These are phyloP conservation scores for Rhamphomyia laevipes DNA, from an alignment of 2,888 invertebrate species.

Conservation along the genomic window DNA sequence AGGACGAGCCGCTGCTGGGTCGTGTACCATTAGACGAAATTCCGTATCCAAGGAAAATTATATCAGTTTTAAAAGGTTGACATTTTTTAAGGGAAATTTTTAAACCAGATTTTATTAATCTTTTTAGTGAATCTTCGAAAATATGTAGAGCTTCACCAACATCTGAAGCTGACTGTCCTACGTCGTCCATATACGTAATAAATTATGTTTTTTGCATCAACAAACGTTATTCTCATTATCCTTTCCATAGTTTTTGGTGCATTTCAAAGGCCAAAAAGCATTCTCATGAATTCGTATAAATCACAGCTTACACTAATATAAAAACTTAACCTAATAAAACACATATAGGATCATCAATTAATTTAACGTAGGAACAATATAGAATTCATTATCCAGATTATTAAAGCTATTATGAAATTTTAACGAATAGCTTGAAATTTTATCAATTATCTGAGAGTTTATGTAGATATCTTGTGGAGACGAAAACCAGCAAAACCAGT, in stretches of 20 bases:
- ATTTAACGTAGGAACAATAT: too few species aligned
- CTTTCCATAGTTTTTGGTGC: background rate
- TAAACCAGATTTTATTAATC: background rate
- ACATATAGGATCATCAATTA: too few species aligned
- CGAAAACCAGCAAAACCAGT: too few species aligned
- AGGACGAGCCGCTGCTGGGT: too few species aligned
- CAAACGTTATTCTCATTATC: background rate
- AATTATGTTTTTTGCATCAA: background rate
- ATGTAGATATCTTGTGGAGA: too few species aligned
- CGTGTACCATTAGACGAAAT: background rate
- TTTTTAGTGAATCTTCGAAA: background rate
- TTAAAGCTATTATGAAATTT: too few species aligned
- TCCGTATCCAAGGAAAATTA: conserved; percentile 4
- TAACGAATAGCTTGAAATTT: too few species aligned
- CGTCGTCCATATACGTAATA: background rate
- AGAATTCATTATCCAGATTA: too few species aligned
- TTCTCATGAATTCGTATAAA: conserved; percentile 3
- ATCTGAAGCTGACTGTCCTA: background rate
- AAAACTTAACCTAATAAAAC: too few species aligned
- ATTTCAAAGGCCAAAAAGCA: background rate
- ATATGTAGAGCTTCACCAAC: background rate
- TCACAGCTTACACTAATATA: too few species aligned
- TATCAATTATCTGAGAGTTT: too few species aligned
- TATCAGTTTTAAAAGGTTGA: conserved; percentile 3
- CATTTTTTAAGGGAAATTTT: background rate